Evolutionary conservation across 2,888 invertebrate genomes (phyloP).

Genomic region (Callyntrura sp.): DNA sequence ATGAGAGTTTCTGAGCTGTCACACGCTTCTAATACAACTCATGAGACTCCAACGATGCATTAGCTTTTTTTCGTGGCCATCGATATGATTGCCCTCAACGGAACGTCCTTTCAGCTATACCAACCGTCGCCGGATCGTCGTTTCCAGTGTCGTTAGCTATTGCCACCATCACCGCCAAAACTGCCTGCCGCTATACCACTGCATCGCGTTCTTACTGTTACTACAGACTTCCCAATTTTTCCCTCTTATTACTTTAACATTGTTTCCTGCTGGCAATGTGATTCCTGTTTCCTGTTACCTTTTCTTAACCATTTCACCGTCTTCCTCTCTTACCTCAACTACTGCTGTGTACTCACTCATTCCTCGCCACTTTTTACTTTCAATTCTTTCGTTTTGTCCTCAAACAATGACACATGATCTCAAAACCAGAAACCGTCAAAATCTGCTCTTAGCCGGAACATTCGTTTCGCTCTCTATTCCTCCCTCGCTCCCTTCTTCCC

Average conservation of each 20-base stretch:
- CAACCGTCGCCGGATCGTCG: constrained; percentile 31
- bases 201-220: no score
- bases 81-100: constrained; percentile 80
- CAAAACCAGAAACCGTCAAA: constrained; percentile 70
- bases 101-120: constrained; percentile 73
- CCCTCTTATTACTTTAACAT: constrained; percentile 60
- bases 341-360: neutral
- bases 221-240: constrained; percentile 42
- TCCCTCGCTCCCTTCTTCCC: neutral
- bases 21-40: constrained; percentile 77
- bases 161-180: neutral
- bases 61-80: constrained; percentile 77
- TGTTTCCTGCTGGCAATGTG: constrained; percentile 77
- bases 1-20: constrained; percentile 78
- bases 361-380: constrained; percentile 18
- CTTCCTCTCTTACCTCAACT: neutral
- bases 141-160: constrained; percentile 21
- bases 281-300: constrained; percentile 65
- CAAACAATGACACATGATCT: constrained; percentile 76
- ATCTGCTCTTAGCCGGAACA: constrained; percentile 62
- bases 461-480: neutral
- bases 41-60: constrained; percentile 75
- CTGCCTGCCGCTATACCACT: neutral
- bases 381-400: constrained; percentile 60
- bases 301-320: neutral